Percentiles rank a stretch among this genome's conserved stretches.
phyloP scores from a whole-genome alignment of 2,888 invertebrate genomes.

The Amblyjoppa proteus region DNA sequence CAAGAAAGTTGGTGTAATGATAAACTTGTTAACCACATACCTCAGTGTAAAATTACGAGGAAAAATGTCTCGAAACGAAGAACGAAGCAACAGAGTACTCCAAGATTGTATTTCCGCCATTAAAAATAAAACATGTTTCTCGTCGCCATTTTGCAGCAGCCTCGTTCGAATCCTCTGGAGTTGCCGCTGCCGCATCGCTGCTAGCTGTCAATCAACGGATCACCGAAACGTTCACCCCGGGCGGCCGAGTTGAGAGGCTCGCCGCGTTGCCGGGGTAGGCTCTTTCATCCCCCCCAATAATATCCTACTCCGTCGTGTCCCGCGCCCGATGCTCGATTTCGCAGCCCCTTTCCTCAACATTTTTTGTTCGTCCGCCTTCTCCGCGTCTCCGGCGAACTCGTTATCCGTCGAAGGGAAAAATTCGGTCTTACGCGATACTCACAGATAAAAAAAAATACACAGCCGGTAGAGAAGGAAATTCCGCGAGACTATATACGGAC shows the following conservation, averaged over 20 bases:
- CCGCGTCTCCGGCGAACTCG: constrained; percentile 77
- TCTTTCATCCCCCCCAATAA: constrained; percentile 45
- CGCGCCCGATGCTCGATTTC: constrained; percentile 72
- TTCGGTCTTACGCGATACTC: constrained; percentile 20
- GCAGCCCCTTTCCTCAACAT: constrained; percentile 73
- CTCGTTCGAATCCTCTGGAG: constrained; percentile 68
- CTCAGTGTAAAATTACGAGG: constrained; percentile 14
- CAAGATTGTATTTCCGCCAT: constrained; percentile 74
- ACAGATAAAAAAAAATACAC: neutral
- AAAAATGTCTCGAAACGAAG: neutral
- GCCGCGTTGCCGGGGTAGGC: constrained; percentile 24
- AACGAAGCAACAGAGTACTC: neutral
- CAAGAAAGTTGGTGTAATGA: neutral
- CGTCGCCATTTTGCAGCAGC: constrained; percentile 82
- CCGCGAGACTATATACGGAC: neutral
- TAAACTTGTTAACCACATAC: constrained; percentile 6
- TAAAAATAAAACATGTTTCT: constrained; percentile 83
- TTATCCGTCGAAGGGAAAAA: constrained; percentile 79
- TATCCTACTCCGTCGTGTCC: constrained; percentile 43
- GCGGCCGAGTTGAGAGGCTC: constrained; percentile 56
- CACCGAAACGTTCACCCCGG: constrained; percentile 77
- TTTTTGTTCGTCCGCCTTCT: constrained; percentile 71
- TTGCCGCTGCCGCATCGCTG: constrained; percentile 61
- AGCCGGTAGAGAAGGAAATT: neutral
- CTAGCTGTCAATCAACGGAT: constrained; percentile 82